Conservation (phyloP, 2,888 invertebrate genomes). For the Drosophila multiciliata region DNA sequence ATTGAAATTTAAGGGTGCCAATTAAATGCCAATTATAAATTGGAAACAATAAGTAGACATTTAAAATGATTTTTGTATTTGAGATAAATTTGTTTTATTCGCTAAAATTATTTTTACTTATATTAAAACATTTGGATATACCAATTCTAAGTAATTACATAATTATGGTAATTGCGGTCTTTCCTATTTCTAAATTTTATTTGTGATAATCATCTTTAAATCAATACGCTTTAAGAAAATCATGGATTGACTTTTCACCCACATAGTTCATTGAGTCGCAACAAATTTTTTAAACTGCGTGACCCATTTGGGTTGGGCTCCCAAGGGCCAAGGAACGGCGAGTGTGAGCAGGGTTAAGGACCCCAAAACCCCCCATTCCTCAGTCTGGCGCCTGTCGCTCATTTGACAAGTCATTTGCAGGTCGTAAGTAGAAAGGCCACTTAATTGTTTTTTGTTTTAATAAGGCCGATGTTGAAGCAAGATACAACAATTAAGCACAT, state of each 20-base stretch:
- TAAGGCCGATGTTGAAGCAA: conserved; percentile 64
- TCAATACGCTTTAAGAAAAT: neutral
- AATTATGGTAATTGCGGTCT: neutral
- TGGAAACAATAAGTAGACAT: too few relatives aligned
- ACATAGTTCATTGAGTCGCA: neutral
- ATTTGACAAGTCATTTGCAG: conserved; percentile 76
- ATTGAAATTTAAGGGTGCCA: neutral
- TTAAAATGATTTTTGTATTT: neutral
- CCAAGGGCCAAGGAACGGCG: neutral
- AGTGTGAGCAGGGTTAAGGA: neutral
- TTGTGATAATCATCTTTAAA: neutral
- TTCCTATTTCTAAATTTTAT: neutral
- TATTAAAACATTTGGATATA: neutral
- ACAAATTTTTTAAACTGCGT: conserved; percentile 26
- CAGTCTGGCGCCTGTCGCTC: conserved; percentile 42
- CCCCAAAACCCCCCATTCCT: neutral
- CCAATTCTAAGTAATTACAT: neutral
- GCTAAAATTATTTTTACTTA: neutral
- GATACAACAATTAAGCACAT: conserved; percentile 74
- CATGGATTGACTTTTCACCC: neutral
- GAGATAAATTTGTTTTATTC: neutral
- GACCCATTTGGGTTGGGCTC: conserved; percentile 6
- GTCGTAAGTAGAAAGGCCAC: conserved; percentile 56
- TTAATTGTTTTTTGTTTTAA: conserved; percentile 67
- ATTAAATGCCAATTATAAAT: neutral